Conservation (phyloP, 2,113 vertebrate species). For the Dipodomys stephensi region DNA sequence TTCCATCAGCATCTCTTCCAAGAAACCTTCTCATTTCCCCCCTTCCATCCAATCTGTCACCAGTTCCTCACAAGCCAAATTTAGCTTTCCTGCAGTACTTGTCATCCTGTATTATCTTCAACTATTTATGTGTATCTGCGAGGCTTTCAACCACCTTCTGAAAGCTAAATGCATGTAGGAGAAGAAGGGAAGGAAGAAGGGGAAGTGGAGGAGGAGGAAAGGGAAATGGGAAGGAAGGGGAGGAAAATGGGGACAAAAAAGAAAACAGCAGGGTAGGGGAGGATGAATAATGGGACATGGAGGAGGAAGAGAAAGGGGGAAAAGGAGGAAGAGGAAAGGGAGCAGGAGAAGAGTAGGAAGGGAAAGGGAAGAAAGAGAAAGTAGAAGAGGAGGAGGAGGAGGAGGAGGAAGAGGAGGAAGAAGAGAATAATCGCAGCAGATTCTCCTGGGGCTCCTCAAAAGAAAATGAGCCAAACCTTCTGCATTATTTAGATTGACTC, state of each 20-base stretch:
- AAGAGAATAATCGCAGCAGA: background rate
- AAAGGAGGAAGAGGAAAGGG: background rate
- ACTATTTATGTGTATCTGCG: background rate
- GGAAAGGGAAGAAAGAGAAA: too few species aligned
- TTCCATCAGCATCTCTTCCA: background rate
- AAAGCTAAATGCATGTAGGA: background rate
- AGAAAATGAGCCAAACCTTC: slow-evolving; percentile 47
- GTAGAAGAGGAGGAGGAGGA: background rate
- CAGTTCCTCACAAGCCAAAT: background rate
- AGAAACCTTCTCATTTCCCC: background rate
- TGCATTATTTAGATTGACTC: slow-evolving; percentile 65
- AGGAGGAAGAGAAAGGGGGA: background rate
- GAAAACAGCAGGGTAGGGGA: too few species aligned
- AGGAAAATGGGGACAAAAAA: too few species aligned
- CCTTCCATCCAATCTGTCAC: background rate
- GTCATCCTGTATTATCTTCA: background rate
- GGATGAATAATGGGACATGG: background rate
- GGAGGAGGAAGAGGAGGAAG: background rate
- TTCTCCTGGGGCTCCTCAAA: slow-evolving; percentile 52
- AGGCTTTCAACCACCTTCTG: background rate
- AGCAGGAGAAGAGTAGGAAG: background rate
- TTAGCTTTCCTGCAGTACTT: background rate
- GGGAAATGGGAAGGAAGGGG: too few species aligned
- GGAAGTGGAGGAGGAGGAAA: too few species aligned
- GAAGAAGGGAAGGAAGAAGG: too few species aligned